Evolutionary conservation across 2,888 invertebrate genomes (phyloP).

Genomic region (Meiosimyza platycephala): DNA sequence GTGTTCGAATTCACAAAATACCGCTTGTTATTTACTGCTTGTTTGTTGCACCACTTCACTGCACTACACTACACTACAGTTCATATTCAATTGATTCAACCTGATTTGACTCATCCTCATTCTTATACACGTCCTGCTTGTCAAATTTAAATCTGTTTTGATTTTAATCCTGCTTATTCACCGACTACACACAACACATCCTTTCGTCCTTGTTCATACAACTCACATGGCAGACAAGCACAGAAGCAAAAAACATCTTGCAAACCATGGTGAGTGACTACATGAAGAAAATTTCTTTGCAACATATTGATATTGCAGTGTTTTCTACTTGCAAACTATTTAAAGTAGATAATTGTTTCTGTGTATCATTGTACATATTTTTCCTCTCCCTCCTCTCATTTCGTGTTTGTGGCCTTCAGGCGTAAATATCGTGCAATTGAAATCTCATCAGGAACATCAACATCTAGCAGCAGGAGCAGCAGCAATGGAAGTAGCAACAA

Average conservation of each 20-base stretch:
- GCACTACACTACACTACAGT: conserved; percentile 4
- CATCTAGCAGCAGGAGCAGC: conserved; percentile 39
- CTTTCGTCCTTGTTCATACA: no score
- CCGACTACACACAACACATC: conserved; percentile 41
- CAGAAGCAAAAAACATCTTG: neutral
- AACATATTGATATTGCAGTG: no score
- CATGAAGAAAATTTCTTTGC: no score
- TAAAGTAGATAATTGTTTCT: no score
- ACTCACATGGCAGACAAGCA: no score
- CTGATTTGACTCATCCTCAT: conserved; percentile 2
- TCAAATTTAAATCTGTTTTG: conserved; percentile 42
- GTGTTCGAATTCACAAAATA: conserved; percentile 35
- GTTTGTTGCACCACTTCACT: neutral
- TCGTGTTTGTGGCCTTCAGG: neutral
- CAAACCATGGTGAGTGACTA: no score
- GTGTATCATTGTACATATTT: no score
- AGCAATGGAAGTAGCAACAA: conserved; percentile 26
- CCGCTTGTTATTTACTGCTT: no score
- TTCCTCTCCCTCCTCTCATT: neutral
- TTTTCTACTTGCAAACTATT: no score
- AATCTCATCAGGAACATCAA: conserved; percentile 40
- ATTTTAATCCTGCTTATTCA: conserved; percentile 56
- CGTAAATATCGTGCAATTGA: conserved; percentile 19
- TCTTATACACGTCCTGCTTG: conserved; percentile 13
- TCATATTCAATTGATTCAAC: neutral